Conservation (phyloP, 2,888 invertebrate species). For the Furcula furcula region DNA sequence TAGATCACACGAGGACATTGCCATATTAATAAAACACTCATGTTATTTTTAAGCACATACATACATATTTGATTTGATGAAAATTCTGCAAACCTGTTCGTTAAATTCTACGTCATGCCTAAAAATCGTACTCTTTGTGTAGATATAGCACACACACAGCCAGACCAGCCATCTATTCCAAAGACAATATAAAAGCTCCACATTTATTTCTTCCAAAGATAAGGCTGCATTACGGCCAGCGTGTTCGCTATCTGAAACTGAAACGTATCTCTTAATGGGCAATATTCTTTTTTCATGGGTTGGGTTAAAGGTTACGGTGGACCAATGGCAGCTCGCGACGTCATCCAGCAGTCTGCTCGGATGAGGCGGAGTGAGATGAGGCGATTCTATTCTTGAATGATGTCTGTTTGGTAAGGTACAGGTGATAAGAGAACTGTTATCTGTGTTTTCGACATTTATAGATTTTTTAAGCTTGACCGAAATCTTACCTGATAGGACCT, state of each 20-base stretch:
- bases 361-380: slow-evolving; percentile 53
- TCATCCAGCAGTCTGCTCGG: slow-evolving; percentile 38
- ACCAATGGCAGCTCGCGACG: slow-evolving; percentile 61
- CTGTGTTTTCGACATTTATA: too few species aligned
- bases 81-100: too few species aligned
- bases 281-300: slow-evolving; percentile 76
- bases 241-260: slow-evolving; percentile 60
- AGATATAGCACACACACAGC: background rate
- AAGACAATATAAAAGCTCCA: too few species aligned
- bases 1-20: too few species aligned
- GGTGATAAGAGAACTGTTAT: slow-evolving; percentile 24
- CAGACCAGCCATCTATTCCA: background rate
- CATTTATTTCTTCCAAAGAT: slow-evolving; percentile 39
- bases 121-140: background rate
- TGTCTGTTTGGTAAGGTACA: slow-evolving; percentile 46
- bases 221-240: slow-evolving; percentile 53
- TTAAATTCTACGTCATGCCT: too few species aligned
- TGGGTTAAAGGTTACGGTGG: slow-evolving; percentile 74
- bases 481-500: too few species aligned
- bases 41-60: too few species aligned
- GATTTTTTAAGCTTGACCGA: too few species aligned
- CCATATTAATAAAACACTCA: too few species aligned
- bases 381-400: slow-evolving; percentile 62
- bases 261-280: slow-evolving; percentile 74
- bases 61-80: too few species aligned